phyloP scores from a whole-genome alignment of 2,113 vertebrate species.

The Spea multiplicata region DNA sequence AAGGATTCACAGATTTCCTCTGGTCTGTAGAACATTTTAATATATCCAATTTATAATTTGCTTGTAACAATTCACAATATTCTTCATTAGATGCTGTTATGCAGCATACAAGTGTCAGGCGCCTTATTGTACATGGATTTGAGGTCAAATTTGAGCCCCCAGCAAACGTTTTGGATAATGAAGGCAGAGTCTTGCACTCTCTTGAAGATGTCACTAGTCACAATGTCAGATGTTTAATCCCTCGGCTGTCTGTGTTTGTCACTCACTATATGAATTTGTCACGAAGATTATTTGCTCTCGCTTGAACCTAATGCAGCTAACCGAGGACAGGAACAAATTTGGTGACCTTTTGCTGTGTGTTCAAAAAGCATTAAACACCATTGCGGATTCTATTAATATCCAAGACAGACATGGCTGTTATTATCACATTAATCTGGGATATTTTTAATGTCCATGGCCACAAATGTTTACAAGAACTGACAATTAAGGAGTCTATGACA shows the following conservation, averaged over 20 bases:
- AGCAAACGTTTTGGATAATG: not conserved
- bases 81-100: too few relatives aligned
- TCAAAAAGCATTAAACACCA: not conserved
- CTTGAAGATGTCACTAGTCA: not conserved
- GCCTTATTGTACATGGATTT: too few relatives aligned
- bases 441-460: not conserved
- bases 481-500: too few relatives aligned
- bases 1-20: too few relatives aligned
- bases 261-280: constrained; percentile 13
- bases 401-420: not conserved
- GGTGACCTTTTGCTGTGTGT: constrained; percentile 23
- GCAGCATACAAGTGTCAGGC: too few relatives aligned
- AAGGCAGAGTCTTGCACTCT: not conserved
- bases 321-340: not conserved
- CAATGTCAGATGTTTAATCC: not conserved
- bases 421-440: not conserved
- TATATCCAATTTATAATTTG: too few relatives aligned
- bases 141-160: not conserved
- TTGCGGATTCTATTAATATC: constrained; percentile 22
- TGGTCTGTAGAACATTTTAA: too few relatives aligned
- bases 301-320: not conserved
- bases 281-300: not conserved
- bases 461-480: too few relatives aligned
- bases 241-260: constrained; percentile 6
- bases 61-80: too few relatives aligned